A percentile compares a stretch with the other conserved stretches of the same genome.
phyloP scores from a whole-genome alignment of 1,140 invertebrate genomes.

The Drosophila nigromelanica region DNA sequence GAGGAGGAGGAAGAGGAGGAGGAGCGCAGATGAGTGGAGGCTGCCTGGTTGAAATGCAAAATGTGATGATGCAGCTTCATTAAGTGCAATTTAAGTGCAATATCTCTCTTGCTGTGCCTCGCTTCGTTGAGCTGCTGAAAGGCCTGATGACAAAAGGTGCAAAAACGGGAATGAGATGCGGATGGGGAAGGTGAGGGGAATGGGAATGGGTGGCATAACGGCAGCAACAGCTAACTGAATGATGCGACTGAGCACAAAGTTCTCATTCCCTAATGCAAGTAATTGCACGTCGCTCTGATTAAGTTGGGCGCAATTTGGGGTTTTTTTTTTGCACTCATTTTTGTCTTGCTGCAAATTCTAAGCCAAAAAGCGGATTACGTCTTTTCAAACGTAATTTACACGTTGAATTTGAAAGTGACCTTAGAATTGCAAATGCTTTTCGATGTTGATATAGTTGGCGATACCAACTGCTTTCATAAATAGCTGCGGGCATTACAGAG shows the following conservation, averaged over 20 bases:
- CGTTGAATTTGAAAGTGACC: conserved; percentile 68
- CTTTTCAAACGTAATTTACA: conserved; percentile 62
- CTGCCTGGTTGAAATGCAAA: conserved; percentile 64
- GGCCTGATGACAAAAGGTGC: conserved; percentile 75
- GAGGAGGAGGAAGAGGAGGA: too few relatives aligned
- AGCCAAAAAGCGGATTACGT: conserved; percentile 74
- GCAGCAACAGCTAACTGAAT: conserved; percentile 20
- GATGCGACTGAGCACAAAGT: conserved; percentile 47
- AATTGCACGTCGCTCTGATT: conserved; percentile 78
- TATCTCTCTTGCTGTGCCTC: conserved; percentile 52
- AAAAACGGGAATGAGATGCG: conserved; percentile 30
- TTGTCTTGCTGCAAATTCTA: conserved; percentile 53
- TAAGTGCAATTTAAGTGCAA: conserved; percentile 80
- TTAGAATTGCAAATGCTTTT: conserved; percentile 28
- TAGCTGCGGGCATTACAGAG: not conserved
- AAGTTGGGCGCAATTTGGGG: conserved; percentile 68
- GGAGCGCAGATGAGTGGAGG: not conserved
- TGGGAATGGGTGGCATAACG: conserved; percentile 8
- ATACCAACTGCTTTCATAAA: not conserved
- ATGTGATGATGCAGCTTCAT: conserved; percentile 81
- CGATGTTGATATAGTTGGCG: not conserved
- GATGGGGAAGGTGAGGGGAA: conserved; percentile 2
- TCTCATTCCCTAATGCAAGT: conserved; percentile 67
- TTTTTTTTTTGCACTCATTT: conserved; percentile 48
- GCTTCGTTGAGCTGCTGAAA: conserved; percentile 65